Evolutionary conservation across 2,888 invertebrate species (phyloP).

Genomic region (Griposia aprilina): DNA sequence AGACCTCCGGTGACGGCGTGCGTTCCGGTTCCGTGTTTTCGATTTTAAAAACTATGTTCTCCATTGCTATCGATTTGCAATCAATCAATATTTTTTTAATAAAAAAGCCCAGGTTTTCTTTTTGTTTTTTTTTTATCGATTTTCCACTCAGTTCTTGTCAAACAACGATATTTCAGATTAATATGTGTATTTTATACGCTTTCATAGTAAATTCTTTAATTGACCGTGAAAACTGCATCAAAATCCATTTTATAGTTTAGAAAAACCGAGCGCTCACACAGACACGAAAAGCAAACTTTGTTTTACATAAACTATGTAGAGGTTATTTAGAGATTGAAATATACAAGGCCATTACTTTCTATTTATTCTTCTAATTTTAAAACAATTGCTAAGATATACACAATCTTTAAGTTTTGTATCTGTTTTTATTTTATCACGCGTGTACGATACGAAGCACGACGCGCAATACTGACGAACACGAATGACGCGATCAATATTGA

Average conservation of each 20-base stretch:
- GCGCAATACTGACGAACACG: not conserved
- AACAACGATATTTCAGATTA: not conserved
- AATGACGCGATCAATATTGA: constrained; percentile 1
- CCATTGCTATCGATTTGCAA: not conserved
- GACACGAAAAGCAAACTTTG: not conserved
- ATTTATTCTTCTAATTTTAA: not conserved
- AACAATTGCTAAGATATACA: not conserved
- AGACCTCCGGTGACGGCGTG: not conserved
- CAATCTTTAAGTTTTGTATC: not conserved
- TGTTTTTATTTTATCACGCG: no score
- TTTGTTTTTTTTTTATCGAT: not conserved
- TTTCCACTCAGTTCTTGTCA: not conserved
- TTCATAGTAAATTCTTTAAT: not conserved
- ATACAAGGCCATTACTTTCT: not conserved
- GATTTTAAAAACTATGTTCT: not conserved
- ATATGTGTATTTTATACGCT: not conserved
- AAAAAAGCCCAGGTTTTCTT: not conserved
- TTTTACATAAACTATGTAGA: not conserved
- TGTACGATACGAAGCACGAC: no score
- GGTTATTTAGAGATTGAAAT: not conserved
- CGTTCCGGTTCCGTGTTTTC: constrained; percentile 3
- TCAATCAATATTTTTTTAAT: not conserved
- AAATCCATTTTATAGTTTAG: not conserved
- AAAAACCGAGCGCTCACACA: not conserved
- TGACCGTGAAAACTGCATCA: not conserved